A percentile compares a stretch with the other conserved stretches of the same genome.
Conservation (phyloP, 2,888 invertebrate genomes). For the Branchinecta sandiegonensis region DNA sequence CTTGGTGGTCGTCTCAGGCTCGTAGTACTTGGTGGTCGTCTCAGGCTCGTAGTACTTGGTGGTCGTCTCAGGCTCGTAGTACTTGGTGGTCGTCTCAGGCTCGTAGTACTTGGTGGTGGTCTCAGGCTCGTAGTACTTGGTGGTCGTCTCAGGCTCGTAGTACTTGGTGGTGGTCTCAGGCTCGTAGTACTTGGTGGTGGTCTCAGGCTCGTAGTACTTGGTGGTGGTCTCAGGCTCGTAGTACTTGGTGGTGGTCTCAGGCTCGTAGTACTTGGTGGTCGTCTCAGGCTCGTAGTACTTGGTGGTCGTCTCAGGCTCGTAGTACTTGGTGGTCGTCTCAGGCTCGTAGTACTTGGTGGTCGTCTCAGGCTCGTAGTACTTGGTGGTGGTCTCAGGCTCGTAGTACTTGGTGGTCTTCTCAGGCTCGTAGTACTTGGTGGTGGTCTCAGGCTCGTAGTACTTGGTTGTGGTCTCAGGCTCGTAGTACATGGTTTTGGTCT, state of each 20-base stretch:
- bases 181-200: not conserved
- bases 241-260: not conserved
- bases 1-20: not conserved
- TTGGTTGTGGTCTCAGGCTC: not conserved
- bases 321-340: not conserved
- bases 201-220: not conserved
- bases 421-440: not conserved
- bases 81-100: not conserved
- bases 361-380: not conserved
- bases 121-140: not conserved
- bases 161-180: not conserved
- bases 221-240: not conserved
- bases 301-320: not conserved
- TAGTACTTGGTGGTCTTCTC: not conserved
- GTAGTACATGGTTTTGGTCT: not conserved
- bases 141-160: not conserved
- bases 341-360: conserved; percentile 9
- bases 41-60: not conserved
- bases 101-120: not conserved
- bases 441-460: not conserved
- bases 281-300: conserved; percentile 8
- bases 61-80: not conserved
- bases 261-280: conserved; percentile 2
- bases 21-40: not conserved
- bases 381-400: not conserved